Base-by-base conservation (phyloP, 2,888 invertebrate genomes). In the Melieria picta region DNA sequence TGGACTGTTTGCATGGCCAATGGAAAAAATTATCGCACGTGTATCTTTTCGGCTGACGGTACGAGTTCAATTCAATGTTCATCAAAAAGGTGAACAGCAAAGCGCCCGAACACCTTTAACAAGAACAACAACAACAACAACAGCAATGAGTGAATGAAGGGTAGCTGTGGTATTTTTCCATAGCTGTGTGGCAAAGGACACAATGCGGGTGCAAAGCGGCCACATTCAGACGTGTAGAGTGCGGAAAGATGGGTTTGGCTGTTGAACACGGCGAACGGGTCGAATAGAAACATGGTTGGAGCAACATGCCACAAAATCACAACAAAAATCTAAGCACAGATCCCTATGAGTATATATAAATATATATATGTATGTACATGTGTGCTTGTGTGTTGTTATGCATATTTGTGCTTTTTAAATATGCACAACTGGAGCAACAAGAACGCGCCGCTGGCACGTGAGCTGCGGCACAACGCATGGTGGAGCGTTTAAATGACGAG, bases 401-500 rank as follows among this genome's bases (percentile, higher is more conserved):
- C 11, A 55, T n/a, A 13, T 52, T 7, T 43, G 45, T 45, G 3
- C 42, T 50, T 30, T 50, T 58, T 61, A 52, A 60, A 67, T 58
- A 52, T 67, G 60, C 52, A 61, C 61, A 60, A 30, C 30, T 30
- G 30, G 30, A 30, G 30, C 30, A 30, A 30, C 30, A 30, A 30
- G 30, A 30, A 30, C 30, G 30, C 30, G 30, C 30, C 30, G 30
- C 30, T 30, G 30, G 30, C 30, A 30, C 30, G 30, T 30, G 30
- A 30, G 30, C 30, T 30, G 30, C 30, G 30, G 30, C 60, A 61
- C 67, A 61, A 30, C 48, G 43, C 57, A 50, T 61, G 60, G 67
- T 61, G 16, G 16, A 61, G 60, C 67, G 61, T 67, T 58, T 67
- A 67, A 67, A 67, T 67, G 67, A 61, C 50, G 61, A 67, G 67